Evolutionary conservation across 2,888 invertebrate species (phyloP), one percentile per base, ranked within the genome.

Genomic region (Formica aserva): DNA sequence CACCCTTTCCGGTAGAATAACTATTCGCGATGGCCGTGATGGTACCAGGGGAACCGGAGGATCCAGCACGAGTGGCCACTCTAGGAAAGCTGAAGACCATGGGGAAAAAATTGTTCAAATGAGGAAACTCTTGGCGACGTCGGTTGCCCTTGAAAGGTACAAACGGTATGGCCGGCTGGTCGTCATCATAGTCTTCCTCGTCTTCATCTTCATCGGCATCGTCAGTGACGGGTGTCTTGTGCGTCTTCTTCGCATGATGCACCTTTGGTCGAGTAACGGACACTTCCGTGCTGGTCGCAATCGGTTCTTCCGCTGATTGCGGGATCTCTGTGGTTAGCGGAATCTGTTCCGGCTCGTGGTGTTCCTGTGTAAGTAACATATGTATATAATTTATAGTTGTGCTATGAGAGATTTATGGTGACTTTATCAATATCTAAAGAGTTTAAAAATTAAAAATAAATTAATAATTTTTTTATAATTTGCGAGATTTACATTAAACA

Each of bases 1-100:
- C 97, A 3, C 97, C 96, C 87, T 96, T 96, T 1, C 96, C 96
- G 0, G 97, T 97, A 92, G 97, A 97, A 93, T 96, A 97, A 82
- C 97, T 97, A 92, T 97, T 97, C 41, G 97, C 97, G 26, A 97
- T 96, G 1, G 97, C 97, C 0, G 96, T 97, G 15, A 97, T 96
- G 0, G 96, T 95, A 4, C 96, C 96, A 0, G 96, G 95, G n/a
- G 95, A 95, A 0, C 94, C 95, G 1, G 93, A 93, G 0, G 90
- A 88, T 83, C 92, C 91, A 9, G 94, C 93, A 72, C 95, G 94
- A 0, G 95, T 94, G 0, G 95, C 95, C 71, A 92, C 95, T 0
- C 96, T 96, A 0, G 94, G 94, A 71, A 93, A 94, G 66, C 95
- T 95, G 91, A 97, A 96, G 94, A 96, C 96, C 95, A 97, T 96